Conservation (phyloP, 2,797 vertebrate genomes). For the Acanthis flammea region DNA sequence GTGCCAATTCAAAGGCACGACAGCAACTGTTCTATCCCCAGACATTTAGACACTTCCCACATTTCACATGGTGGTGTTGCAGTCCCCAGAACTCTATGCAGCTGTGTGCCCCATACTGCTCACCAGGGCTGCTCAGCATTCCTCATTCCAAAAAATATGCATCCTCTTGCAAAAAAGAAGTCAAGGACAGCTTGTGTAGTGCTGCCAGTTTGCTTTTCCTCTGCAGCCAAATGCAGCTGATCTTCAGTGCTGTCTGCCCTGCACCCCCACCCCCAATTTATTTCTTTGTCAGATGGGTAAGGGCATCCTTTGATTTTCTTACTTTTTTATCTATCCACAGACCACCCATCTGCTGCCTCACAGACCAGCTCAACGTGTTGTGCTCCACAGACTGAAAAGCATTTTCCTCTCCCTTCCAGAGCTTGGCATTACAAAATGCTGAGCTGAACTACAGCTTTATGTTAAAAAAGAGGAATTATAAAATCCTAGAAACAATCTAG, state of each 20-base stretch:
- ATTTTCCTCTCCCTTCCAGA: not conserved
- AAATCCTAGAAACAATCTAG: not conserved
- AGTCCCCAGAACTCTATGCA: not conserved
- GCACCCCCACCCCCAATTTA: accelerated
- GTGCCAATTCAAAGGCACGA: not conserved
- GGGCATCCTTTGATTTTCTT: not conserved
- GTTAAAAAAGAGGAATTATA: not conserved
- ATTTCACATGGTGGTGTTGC: not conserved
- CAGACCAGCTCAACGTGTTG: not conserved
- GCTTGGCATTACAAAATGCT: not conserved
- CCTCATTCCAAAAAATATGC: not conserved
- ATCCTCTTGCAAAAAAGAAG: not conserved
- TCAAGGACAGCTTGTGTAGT: not conserved
- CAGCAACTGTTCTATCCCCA: not conserved
- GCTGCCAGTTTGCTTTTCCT: not conserved
- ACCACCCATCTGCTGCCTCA: not conserved
- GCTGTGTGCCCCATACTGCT: not conserved
- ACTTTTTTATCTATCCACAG: not conserved
- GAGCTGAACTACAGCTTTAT: not conserved
- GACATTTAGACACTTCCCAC: not conserved
- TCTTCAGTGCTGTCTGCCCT: not conserved
- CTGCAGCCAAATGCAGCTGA: not conserved
- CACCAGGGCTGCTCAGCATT: not conserved
- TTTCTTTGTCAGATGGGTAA: not conserved
- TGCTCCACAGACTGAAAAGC: not conserved